Percentiles rank a stretch among this genome's conserved stretches.
These are phyloP conservation scores for Echinarachnius parma DNA, from an alignment of 53 echinoderm and acorn worm species.

Conservation along the genomic window DNA sequence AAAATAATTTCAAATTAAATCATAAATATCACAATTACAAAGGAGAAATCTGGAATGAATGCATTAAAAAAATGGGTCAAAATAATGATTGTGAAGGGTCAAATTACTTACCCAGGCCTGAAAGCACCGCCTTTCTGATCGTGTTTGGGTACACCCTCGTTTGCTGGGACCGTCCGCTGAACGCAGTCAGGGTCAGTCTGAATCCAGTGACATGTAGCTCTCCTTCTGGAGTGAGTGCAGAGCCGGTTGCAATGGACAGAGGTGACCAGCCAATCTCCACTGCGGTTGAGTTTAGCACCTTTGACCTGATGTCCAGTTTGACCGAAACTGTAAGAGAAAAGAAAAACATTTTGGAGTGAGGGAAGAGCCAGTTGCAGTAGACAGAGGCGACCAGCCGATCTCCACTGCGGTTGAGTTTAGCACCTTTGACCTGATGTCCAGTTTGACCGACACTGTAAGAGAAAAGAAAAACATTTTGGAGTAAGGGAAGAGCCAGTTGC, in stretches of 20 bases:
- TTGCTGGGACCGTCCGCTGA: slow-evolving; percentile 16
- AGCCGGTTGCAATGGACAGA: not conserved
- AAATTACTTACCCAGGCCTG: slow-evolving; percentile 1
- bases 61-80: too few species aligned
- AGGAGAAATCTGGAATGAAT: too few species aligned
- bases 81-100: too few species aligned
- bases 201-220: slow-evolving; percentile 9
- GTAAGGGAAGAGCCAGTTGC: not conserved
- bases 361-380: not conserved
- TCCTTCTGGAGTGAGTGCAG: not conserved
- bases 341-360: not conserved
- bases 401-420: slow-evolving; percentile 32
- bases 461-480: not conserved
- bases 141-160: slow-evolving; percentile 1
- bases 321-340: not conserved
- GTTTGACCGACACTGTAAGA: not conserved
- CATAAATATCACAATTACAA: too few species aligned
- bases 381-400: not conserved
- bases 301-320: not conserved
- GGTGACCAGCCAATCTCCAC: slow-evolving; percentile 21
- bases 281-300: slow-evolving; percentile 21
- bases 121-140: not conserved
- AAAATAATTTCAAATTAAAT: too few species aligned
- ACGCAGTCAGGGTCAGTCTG: slow-evolving; percentile 33
- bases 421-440: not conserved